phyloP scores from a whole-genome alignment of 2,888 invertebrate genomes.

The Drosophila diplacantha region DNA sequence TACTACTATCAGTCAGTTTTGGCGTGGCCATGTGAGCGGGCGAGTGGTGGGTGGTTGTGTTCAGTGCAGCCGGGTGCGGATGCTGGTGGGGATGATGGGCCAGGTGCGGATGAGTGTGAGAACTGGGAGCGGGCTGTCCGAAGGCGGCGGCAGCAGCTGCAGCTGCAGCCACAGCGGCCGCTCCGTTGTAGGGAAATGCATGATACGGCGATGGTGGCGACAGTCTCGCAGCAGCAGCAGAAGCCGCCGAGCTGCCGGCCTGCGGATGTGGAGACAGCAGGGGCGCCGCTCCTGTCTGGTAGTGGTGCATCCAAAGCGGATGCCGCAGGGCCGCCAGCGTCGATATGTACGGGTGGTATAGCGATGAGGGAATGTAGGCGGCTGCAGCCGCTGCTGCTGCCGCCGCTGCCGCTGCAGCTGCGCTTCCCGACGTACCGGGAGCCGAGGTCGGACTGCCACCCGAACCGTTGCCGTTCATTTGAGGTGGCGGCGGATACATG shows the following conservation, averaged over 20 bases:
- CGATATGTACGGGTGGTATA: constrained; percentile 76
- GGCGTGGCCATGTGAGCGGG: constrained; percentile 65
- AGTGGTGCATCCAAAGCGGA: constrained; percentile 80
- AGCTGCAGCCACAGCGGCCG: constrained; percentile 71
- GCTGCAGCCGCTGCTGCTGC: constrained; percentile 74
- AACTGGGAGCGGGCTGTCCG: constrained; percentile 55
- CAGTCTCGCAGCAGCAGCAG: constrained; percentile 76
- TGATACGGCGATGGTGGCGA: constrained; percentile 77
- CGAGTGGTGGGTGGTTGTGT: constrained; percentile 40
- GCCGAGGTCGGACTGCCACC: constrained; percentile 67
- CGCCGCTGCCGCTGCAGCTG: constrained; percentile 62
- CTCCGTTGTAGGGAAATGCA: constrained; percentile 75
- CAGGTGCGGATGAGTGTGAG: constrained; percentile 49
- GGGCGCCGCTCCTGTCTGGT: constrained; percentile 76
- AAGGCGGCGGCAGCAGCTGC: constrained; percentile 69
- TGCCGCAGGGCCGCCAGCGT: constrained; percentile 78
- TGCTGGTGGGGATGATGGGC: constrained; percentile 58
- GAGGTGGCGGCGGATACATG: constrained; percentile 76
- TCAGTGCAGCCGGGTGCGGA: constrained; percentile 52
- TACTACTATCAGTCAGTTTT: constrained; percentile 71
- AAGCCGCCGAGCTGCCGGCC: constrained; percentile 33
- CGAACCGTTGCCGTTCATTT: constrained; percentile 72
- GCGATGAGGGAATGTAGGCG: constrained; percentile 77
- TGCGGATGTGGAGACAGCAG: constrained; percentile 61
- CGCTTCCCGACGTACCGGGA: constrained; percentile 50